A percentile compares a stretch with the other conserved stretches of the same genome.
These are phyloP conservation scores for Myanophis thanlyinensis DNA, from an alignment of 2,113 vertebrate species.

Conservation along the genomic window DNA sequence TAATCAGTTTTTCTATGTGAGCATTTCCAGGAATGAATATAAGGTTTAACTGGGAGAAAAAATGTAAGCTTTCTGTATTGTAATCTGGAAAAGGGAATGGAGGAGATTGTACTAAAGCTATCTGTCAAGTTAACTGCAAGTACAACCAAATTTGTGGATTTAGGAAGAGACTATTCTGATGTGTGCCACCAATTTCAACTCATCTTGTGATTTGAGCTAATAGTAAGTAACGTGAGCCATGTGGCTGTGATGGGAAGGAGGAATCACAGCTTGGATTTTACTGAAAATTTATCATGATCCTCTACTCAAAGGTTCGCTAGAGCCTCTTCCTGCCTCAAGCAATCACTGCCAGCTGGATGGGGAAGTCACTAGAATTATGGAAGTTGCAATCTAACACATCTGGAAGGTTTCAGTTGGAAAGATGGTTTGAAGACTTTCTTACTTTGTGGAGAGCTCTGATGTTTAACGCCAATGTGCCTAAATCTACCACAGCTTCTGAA, in stretches of 20 bases:
- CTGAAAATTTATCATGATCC: slow-evolving; percentile 1
- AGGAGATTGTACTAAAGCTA: background rate
- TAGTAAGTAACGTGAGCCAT: background rate
- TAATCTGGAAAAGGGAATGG: background rate
- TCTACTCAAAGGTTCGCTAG: background rate
- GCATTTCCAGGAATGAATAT: slow-evolving; percentile 12
- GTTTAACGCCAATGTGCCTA: slow-evolving; percentile 9
- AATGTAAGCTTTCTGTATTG: background rate
- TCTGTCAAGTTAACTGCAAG: background rate
- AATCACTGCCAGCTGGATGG: background rate
- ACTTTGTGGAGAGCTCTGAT: background rate
- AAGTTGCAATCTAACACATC: background rate
- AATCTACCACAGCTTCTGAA: slow-evolving; percentile 10
- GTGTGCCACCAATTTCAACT: background rate
- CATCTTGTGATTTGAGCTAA: background rate
- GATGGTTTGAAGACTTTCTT: background rate
- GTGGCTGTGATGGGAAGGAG: background rate
- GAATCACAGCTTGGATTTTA: background rate
- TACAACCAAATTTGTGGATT: background rate
- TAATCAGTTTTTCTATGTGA: background rate
- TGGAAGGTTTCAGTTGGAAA: background rate
- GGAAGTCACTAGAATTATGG: background rate
- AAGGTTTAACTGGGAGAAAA: background rate
- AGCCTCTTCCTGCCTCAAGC: background rate
- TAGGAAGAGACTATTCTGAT: background rate